Evolutionary conservation across 2,113 vertebrate species (phyloP).

Genomic region (Colossoma macropomum): DNA sequence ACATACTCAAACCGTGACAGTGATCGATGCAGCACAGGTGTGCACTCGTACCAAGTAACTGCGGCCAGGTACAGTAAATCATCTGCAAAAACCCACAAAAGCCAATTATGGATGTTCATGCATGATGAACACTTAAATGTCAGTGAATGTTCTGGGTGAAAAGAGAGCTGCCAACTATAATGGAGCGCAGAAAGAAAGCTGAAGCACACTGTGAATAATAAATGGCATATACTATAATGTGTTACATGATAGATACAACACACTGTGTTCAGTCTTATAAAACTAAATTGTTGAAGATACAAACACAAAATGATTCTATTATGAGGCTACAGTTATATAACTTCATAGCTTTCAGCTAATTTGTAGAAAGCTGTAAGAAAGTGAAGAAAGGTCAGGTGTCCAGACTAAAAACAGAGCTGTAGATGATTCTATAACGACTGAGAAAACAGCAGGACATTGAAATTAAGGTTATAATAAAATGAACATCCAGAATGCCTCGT

Average conservation of each 20-base stretch:
- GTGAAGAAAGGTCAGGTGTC: no score
- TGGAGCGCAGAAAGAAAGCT: neutral
- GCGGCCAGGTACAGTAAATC: constrained; percentile 49
- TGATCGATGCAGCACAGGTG: constrained; percentile 49
- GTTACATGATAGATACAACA: neutral
- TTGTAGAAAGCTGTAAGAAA: no score
- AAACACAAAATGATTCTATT: no score
- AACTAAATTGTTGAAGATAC: no score
- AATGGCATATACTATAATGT: neutral
- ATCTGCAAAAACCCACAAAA: constrained; percentile 37
- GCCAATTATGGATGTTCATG: constrained; percentile 51
- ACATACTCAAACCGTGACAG: constrained; percentile 25
- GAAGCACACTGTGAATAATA: neutral
- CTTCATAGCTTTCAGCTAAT: no score
- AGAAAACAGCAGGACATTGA: no score
- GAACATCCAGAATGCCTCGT: no score
- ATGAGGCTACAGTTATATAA: no score
- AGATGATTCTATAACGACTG: no score
- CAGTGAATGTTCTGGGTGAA: constrained; percentile 25
- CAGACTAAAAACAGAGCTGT: no score
- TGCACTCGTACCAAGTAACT: constrained; percentile 9
- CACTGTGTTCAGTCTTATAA: neutral
- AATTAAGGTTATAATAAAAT: no score
- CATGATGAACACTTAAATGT: constrained; percentile 30
- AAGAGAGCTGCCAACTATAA: constrained; percentile 11